These are phyloP conservation scores for Trachelus tabidus DNA, from an alignment of 2,888 invertebrate species.

Conservation along the genomic window DNA sequence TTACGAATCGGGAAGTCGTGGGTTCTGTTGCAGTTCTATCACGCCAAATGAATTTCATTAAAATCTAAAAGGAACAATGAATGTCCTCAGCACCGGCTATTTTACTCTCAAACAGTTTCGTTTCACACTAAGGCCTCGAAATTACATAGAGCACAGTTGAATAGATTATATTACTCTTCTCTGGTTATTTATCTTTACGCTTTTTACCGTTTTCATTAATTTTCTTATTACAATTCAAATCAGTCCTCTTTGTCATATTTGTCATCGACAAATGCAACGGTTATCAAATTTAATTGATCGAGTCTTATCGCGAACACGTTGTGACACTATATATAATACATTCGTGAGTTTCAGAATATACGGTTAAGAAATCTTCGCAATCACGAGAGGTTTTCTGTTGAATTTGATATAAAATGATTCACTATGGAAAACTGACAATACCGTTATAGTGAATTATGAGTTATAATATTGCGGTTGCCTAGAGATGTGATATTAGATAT, in stretches of 20 bases:
- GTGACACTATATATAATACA: background rate
- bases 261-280: background rate
- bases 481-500: background rate
- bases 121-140: background rate
- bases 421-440: background rate
- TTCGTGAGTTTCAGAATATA: background rate
- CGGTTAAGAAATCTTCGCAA: background rate
- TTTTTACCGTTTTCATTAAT: background rate
- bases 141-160: background rate
- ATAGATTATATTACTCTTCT: background rate
- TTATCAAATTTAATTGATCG: background rate
- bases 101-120: background rate
- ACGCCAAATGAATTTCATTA: background rate
- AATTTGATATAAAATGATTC: background rate
- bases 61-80: background rate
- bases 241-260: background rate
- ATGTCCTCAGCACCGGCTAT: background rate
- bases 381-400: background rate
- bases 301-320: background rate
- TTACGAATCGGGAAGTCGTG: background rate
- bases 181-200: background rate
- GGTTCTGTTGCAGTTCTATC: background rate
- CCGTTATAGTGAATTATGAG: background rate
- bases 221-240: slow-evolving; percentile 31
- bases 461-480: background rate